Base-by-base conservation (phyloP, 2,888 invertebrate genomes). In the Drosophila helvetica region DNA sequence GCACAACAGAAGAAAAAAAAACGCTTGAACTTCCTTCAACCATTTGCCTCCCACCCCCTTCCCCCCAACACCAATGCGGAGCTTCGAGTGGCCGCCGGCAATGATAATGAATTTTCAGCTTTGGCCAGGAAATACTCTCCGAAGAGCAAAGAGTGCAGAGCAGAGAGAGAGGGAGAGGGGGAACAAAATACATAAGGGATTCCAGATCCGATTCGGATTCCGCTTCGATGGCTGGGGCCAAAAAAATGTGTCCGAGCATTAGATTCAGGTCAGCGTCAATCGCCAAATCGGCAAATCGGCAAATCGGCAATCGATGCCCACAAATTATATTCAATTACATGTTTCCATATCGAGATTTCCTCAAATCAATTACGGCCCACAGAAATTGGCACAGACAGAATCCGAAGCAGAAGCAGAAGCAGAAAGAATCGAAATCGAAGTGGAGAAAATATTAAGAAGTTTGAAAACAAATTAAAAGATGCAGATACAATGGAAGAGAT, bases 301-400 rank as follows among this genome's bases (percentile, higher is more conserved):
- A 22, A n/a, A n/a, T n/a, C n/a, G n/a, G 55, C 30, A 62, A 70
- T 70, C 64, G 55, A 56, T 72, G 74, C 80, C 75, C 68, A 72
- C 84, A 76, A 86, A 88, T 83, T 88, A 83, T 83, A 86, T 88
- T 83, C 84, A 88, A 88, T 88, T 83, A 83, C 80, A 54, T 67
- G 80, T 66, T 72, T 65, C 70, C 83, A 86, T 88, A 82, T 83
- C 88, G 83, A 80, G 83, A 83, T 83, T 72, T 76, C 80, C 22
- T n/a, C 86, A 69, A 66, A 78, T 83, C 88, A 83, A 88, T 83
- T 83, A 86, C 61, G 56, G 51, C 43, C 53, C 57, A 64, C 66
- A 72, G 22, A 22, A 74, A 58, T 57, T 38, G 53, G 50, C 58
- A 58, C 38, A 38, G 38, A 38, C 48, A 45, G 54, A 67, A n/a